A percentile compares a stretch with the other conserved stretches of the same genome.
These are phyloP conservation scores for Equus przewalskii DNA, from an alignment of 2,113 vertebrate genomes.

Conservation along the genomic window DNA sequence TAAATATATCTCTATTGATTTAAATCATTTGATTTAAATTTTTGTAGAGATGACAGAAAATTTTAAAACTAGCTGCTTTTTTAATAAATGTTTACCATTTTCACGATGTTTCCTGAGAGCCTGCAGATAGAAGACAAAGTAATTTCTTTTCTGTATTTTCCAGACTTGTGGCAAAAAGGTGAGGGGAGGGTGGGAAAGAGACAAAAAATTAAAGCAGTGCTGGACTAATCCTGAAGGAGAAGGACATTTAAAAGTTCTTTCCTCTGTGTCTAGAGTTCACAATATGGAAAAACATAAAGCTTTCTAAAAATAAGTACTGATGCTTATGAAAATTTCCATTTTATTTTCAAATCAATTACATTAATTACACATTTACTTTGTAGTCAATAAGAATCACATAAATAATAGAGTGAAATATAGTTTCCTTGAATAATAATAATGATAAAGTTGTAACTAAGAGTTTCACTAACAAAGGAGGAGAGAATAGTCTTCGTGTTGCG, in stretches of 20 bases:
- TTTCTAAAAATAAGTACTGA: not conserved
- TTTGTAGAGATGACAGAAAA: not conserved
- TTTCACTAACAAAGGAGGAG: constrained; percentile 64
- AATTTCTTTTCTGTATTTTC: not conserved
- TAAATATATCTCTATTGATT: not conserved
- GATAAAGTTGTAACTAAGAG: not conserved
- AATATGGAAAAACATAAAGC: not conserved
- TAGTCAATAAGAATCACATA: constrained; percentile 32
- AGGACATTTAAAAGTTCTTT: not conserved
- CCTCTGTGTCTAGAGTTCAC: not conserved
- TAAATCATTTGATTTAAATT: not conserved
- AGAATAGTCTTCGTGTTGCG: constrained; percentile 49
- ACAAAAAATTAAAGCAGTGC: not conserved
- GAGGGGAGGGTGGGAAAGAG: not conserved
- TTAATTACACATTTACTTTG: not conserved
- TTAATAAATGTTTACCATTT: not conserved
- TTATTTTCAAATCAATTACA: not conserved
- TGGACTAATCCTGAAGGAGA: not conserved
- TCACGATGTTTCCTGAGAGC: not conserved
- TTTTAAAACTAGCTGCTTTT: not conserved
- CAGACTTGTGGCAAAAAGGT: not conserved
- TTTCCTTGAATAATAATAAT: not conserved
- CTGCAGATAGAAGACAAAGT: not conserved
- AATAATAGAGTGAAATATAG: not conserved
- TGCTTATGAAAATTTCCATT: not conserved